Conservation (phyloP, 2,113 vertebrate genomes). For the Blennius ocellaris region DNA sequence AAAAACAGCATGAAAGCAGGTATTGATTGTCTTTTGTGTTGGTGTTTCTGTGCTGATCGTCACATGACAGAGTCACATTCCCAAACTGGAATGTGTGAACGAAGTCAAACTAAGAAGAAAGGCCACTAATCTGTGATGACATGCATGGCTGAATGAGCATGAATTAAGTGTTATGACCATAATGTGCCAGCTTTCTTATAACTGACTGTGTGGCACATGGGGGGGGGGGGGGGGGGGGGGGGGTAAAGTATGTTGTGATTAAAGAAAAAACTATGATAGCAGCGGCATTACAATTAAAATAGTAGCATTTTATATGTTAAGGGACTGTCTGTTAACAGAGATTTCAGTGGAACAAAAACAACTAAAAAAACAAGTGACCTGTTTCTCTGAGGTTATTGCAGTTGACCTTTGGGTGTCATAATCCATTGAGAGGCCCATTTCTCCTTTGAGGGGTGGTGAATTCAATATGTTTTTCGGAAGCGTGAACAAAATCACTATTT, state of each 20-base stretch:
- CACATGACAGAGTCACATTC: conserved; percentile 13
- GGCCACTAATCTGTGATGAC: conserved; percentile 12
- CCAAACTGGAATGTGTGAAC: conserved; percentile 17
- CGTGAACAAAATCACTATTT: no score
- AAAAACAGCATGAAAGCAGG: conserved; percentile 13
- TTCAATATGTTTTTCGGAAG: no score
- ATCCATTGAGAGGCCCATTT: no score
- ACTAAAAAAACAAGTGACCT: no score
- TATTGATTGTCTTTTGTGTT: conserved; percentile 30
- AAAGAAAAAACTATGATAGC: conserved; percentile 17
- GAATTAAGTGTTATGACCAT: not conserved
- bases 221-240: not conserved
- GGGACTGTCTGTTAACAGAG: no score
- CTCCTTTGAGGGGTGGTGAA: no score
- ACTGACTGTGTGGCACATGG: not conserved
- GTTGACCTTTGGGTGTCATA: no score
- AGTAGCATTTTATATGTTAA: not conserved
- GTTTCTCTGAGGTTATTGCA: no score
- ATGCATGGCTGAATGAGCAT: not conserved
- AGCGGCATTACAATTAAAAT: not conserved
- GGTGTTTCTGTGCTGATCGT: conserved; percentile 6
- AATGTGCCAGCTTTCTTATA: not conserved
- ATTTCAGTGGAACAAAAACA: no score
- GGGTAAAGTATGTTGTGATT: conserved; percentile 2
- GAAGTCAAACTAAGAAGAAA: conserved; percentile 28